A percentile compares a stretch with the other conserved stretches of the same genome.
These are phyloP conservation scores for Drosophila birchii DNA, from an alignment of 2,888 invertebrate genomes.

Conservation along the genomic window DNA sequence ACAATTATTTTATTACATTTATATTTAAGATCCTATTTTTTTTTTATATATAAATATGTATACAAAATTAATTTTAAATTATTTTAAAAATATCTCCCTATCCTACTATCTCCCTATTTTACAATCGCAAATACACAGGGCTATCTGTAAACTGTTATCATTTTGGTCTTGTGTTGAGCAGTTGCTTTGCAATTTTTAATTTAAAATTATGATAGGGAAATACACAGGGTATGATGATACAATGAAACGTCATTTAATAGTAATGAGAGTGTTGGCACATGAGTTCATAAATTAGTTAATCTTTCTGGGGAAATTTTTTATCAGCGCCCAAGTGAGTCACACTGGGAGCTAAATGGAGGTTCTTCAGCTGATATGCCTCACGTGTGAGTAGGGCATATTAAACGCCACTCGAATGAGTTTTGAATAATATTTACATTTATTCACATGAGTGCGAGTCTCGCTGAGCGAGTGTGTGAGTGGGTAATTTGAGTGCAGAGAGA, in stretches of 20 bases:
- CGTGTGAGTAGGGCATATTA: slow-evolving; percentile 27
- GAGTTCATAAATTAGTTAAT: slow-evolving; percentile 13
- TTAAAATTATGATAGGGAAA: background rate
- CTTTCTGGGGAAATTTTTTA: slow-evolving; percentile 13
- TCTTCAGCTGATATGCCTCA: slow-evolving; percentile 31
- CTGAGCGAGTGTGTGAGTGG: slow-evolving; percentile 25
- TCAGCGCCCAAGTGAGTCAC: slow-evolving; percentile 30
- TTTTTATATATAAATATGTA: background rate
- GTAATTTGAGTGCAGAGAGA: slow-evolving; percentile 35
- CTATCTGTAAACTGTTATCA: background rate
- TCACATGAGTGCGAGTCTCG: slow-evolving; percentile 19
- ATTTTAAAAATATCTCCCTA: background rate
- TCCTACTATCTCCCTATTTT: background rate
- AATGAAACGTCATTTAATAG: slow-evolving; percentile 13
- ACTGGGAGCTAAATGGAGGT: background rate
- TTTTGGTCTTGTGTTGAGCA: too few relatives aligned
- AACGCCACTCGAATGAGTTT: slow-evolving; percentile 62
- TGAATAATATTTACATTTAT: slow-evolving; percentile 78
- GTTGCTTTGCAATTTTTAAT: background rate
- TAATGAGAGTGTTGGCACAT: slow-evolving; percentile 6
- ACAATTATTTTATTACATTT: background rate
- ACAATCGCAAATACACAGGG: background rate
- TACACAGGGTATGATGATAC: slow-evolving; percentile 4
- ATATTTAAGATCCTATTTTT: too few relatives aligned
- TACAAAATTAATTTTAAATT: background rate